phyloP scores from a whole-genome alignment of 2,888 invertebrate species.

The Perdita meconis region DNA sequence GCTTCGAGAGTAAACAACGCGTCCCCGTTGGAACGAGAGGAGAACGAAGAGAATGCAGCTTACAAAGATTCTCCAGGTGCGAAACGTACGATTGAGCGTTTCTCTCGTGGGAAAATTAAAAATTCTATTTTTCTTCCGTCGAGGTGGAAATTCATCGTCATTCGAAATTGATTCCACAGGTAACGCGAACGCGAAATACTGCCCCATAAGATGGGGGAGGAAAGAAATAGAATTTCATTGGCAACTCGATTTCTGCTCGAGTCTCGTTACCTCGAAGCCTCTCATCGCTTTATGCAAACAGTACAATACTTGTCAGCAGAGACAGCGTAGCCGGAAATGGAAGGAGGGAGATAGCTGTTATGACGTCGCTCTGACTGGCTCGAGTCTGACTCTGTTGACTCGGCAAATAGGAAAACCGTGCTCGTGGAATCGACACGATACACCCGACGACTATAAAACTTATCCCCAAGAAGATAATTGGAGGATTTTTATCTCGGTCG shows the following conservation, averaged over 20 bases:
- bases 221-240: slow-evolving; percentile 69
- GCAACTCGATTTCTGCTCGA: slow-evolving; percentile 63
- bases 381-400: slow-evolving; percentile 65
- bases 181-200: slow-evolving; percentile 35
- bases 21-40: not conserved
- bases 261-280: slow-evolving; percentile 70
- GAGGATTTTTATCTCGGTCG: slow-evolving; percentile 25
- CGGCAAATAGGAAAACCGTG: slow-evolving; percentile 68
- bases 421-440: slow-evolving; percentile 31
- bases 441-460: slow-evolving; percentile 45
- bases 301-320: slow-evolving; percentile 73
- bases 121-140: not conserved
- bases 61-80: no score
- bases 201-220: slow-evolving; percentile 25
- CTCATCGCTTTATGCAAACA: slow-evolving; percentile 74
- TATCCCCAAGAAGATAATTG: slow-evolving; percentile 44
- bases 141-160: no score
- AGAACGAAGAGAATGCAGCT: no score
- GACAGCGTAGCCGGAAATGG: slow-evolving; percentile 70
- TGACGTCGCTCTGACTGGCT: slow-evolving; percentile 52
- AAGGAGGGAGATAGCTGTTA: slow-evolving; percentile 68
- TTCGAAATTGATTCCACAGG: slow-evolving; percentile 1
- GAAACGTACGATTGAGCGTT: no score
- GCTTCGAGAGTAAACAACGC: slow-evolving; percentile 3
- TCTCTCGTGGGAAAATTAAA: no score